Base-by-base conservation (phyloP, 1,140 invertebrate species). In the Belonocnema kinseyi region DNA sequence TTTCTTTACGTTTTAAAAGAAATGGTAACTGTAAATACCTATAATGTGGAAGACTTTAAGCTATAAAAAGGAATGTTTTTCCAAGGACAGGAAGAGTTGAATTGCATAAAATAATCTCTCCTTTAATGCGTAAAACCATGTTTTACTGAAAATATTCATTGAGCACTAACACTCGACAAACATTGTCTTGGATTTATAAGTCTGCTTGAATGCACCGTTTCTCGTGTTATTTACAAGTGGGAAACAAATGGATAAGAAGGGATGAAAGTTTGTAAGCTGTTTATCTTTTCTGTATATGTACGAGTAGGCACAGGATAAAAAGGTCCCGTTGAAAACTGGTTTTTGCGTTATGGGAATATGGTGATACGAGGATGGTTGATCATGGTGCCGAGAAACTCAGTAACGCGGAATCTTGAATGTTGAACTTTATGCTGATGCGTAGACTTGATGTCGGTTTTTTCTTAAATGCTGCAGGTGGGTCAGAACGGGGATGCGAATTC, bases 401-500 rank as follows among this genome's bases (percentile, higher is more conserved):
- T 3, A 66, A 66, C 21, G 13, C 6, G 8, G 11, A 19, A 40
- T 66, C 58, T 26, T 66, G 13, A 66, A n/a, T 40, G 33, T 66
- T 54, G 53, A n/a, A n/a, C 10, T n/a, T 40, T 66, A 14, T 11
- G 21, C 13, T 13, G 26, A 33, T 33, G 33, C 3, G 21, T 33
- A 61, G 33, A 16, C 33, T 46, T 21, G 21, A 21, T 6, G 2
- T 16, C 14, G 26, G 16, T 13, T 66, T 66, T 33, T 61, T 21
- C 14, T 33, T 61, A 1, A 11, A 58, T 50, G 54, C 78, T 87
- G 73, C 83, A 91, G 89, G 90, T 91, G 74, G 86, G 87, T 58
- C 89, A 90, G 79, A 90, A 91, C 84, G 87, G 89, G 26, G 92
- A 94, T 71, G 87, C 88, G 54, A 92, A 91, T 80, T 90, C 91